Evolutionary conservation across 2,113 vertebrate species (phyloP), one percentile per base, ranked within the genome.

Genomic region (Brachionichthys hirsutus): DNA sequence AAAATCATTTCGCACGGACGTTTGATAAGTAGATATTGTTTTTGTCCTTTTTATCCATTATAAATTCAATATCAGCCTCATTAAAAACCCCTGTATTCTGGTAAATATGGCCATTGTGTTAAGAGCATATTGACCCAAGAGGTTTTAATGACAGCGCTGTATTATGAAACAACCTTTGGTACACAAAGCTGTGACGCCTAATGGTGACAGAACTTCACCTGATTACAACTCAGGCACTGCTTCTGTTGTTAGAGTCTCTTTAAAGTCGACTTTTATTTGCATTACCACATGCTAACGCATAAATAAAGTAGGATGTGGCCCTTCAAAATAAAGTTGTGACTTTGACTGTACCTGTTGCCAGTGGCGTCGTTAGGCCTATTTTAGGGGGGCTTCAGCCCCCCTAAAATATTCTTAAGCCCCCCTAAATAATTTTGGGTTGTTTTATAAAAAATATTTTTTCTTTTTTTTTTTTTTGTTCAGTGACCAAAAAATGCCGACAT

Each of bases 91-190:
- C 59, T 61, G 54, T 62, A 70, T 52, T 71, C 62, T 73, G 69
- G 63, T 83, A 60, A 83, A 75, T 82, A 78, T 73, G 66, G 57
- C 62, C 66, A 70, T 67, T 69, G 73, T 53, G 70, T 81, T 80
- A 77, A 83, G 67, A 86, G 80, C 49, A 35, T 80, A 86, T 85
- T 82, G 82, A 83, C 84, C 69, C 48, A 44, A 58, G 58, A 76
- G 53, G 66, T 61, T 54, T 81, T 83, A 84, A 87, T 75, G 78
- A 72, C 52, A 75, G 54, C 60, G 77, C 72, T 89, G 77, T 42
- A 57, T 55, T 30, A 9, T 36, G 56, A 61, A 64, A 70, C 78
- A 75, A 78, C 76, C 70, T 66, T 56, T 47, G 54, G 57, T 50
- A 74, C 80, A 76, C 60, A 57, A 68, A 59, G 57, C 52, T 53